Base-by-base conservation (phyloP, 2,888 invertebrate genomes). In the Atherix ibis region DNA sequence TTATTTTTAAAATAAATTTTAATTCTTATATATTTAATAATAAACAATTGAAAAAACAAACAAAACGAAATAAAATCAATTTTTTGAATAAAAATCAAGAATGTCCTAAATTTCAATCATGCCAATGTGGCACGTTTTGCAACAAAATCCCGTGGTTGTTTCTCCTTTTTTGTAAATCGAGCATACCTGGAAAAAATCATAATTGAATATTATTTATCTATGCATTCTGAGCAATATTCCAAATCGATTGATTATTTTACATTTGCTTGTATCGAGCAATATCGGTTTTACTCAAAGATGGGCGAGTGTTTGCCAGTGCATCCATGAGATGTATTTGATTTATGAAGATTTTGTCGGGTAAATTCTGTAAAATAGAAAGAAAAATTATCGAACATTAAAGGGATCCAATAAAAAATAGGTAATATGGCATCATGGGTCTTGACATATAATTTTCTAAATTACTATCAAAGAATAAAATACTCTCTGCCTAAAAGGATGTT, bases 221-320 rank as follows among this genome's bases (percentile, higher is more conserved):
- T n/a, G n/a, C n/a, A n/a, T n/a, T n/a, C n/a, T n/a, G n/a, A n/a
- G n/a, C n/a, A n/a, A n/a, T n/a, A n/a, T n/a, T n/a, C n/a, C n/a
- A n/a, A n/a, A n/a, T n/a, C n/a, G n/a, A n/a, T n/a, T n/a, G n/a
- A n/a, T n/a, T n/a, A 10, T 22, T 8, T 73, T 58, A 88, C 85
- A 84, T 79, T 52, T 62, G 67, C 44, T 77, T 70, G 53, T 82
- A 89, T 58, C 76, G 82, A 12, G 58, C 44, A 42, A 72, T 68
- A 51, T 89, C 88, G 18, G 68, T 59, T 12, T 51, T 53, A 4
- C 76, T 75, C 4, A 91, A 67, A 2, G 88, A 87, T 1, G 89
- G 87, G 37, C 74, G 72, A 18, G 84, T 84, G 39, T 73, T 73
- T 34, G 56, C 57, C 31, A 81, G 58, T 1, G 84, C 78, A 35